Conservation (phyloP, 2,113 vertebrate genomes). For the Corvus moneduloides region DNA sequence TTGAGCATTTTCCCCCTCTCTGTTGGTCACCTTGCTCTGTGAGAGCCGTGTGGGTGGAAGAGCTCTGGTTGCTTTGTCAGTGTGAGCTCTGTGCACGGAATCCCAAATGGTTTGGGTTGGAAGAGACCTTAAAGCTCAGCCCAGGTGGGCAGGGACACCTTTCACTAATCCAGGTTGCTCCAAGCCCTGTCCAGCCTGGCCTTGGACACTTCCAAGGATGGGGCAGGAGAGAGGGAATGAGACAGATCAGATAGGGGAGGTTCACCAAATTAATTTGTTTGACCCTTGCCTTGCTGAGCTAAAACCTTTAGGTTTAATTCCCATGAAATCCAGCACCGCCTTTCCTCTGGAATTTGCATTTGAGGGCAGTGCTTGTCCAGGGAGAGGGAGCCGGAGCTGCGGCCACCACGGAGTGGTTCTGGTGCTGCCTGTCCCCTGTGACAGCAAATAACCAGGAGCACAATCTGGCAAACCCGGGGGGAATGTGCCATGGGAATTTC, state of each 20-base stretch:
- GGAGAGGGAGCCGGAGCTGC: not conserved
- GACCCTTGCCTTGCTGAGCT: not conserved
- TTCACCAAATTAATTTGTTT: not conserved
- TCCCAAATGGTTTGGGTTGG: not conserved
- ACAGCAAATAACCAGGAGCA: not conserved
- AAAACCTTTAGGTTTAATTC: not conserved
- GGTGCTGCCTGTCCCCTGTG: too few species aligned
- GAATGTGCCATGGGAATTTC: not conserved
- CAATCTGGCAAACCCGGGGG: not conserved
- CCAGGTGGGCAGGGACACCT: not conserved
- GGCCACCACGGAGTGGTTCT: too few species aligned
- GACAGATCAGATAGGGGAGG: not conserved
- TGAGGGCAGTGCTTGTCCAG: not conserved
- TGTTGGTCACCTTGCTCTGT: not conserved
- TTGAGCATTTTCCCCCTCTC: not conserved
- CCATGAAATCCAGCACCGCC: not conserved
- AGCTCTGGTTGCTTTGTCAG: not conserved
- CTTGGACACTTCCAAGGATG: not conserved
- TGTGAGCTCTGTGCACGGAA: not conserved
- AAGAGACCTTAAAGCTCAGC: not conserved
- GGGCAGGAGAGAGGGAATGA: not conserved
- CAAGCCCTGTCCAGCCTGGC: not conserved
- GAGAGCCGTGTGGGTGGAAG: not conserved
- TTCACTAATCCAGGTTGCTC: not conserved
- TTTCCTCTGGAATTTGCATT: not conserved